A percentile compares a stretch with the other conserved stretches of the same genome.
Conservation (phyloP, 2,888 invertebrate species). For the Aleiodes leptofemur region DNA sequence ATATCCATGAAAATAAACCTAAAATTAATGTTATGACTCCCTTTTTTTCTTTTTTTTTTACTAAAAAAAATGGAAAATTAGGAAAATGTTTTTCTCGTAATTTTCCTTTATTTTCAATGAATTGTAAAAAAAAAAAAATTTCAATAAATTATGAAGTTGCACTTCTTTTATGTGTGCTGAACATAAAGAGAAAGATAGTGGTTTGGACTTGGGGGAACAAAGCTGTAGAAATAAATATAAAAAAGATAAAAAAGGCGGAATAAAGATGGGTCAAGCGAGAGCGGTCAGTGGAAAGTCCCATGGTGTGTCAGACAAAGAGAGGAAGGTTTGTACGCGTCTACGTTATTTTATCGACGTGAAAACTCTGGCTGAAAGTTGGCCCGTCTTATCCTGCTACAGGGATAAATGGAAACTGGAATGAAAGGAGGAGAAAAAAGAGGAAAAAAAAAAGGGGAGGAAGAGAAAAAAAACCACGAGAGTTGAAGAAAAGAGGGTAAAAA, state of each 20-base stretch:
- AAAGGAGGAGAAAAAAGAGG: constrained; percentile 15
- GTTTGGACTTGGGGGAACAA: not conserved
- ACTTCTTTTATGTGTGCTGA: no score
- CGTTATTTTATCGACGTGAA: constrained; percentile 40
- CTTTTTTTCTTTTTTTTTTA: no score
- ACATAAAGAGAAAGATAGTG: no score
- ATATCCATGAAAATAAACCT: no score
- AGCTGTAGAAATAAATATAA: constrained; percentile 21
- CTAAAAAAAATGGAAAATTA: no score
- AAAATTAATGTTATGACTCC: no score
- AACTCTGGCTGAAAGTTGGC: constrained; percentile 39
- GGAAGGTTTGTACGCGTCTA: not conserved
- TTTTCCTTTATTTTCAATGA: no score
- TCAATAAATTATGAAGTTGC: no score
- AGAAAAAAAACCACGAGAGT: not conserved
- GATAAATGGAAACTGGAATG: constrained; percentile 29
- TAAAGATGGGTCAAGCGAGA: constrained; percentile 16
- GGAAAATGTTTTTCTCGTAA: no score
- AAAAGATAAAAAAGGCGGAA: constrained; percentile 1
- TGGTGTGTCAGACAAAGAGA: constrained; percentile 5
- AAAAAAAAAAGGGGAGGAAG: constrained; percentile 2
- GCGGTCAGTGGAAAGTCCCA: constrained; percentile 29
- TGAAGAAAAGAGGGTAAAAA: not conserved
- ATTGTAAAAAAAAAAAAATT: no score
- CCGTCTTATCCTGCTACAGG: constrained; percentile 36